Evolutionary conservation across 2,797 vertebrate genomes (phyloP).

Genomic region (Chiloscyllium punctatum): DNA sequence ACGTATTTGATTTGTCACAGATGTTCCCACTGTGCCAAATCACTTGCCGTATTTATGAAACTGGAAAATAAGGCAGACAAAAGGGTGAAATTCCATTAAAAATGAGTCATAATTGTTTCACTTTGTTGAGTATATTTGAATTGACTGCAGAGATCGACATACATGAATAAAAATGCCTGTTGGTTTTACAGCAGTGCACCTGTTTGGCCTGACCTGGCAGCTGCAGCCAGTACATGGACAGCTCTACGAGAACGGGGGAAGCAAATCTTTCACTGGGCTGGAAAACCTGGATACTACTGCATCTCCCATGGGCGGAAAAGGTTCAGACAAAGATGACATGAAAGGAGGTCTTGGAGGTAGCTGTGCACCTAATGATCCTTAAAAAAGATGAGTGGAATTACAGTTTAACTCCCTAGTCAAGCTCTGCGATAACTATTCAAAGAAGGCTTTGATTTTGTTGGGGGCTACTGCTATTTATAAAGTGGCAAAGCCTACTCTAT

Average conservation of each 20-base stretch:
- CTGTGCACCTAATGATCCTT: constrained; percentile 15
- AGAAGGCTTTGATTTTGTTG: not conserved
- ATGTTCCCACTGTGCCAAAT: constrained; percentile 6
- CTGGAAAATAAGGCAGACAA: not conserved
- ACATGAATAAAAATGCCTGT: constrained; percentile 47
- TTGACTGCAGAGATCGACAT: not conserved
- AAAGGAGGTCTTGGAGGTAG: constrained; percentile 61
- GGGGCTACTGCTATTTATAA: constrained; percentile 15
- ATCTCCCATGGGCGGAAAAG: constrained; percentile 77
- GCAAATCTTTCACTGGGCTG: constrained; percentile 72
- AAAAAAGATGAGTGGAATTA: constrained; percentile 5
- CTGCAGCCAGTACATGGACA: constrained; percentile 84
- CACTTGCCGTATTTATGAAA: not conserved
- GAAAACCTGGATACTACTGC: constrained; percentile 71
- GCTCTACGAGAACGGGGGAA: constrained; percentile 88
- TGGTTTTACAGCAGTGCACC: constrained; percentile 81
- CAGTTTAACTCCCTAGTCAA: not conserved
- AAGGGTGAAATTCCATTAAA: not conserved
- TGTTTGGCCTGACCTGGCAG: constrained; percentile 95
- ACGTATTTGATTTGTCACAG: not conserved
- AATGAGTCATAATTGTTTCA: not conserved
- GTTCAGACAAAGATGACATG: constrained; percentile 71
- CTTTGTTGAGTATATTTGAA: not conserved
- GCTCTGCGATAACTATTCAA: not conserved
- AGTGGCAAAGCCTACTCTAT: not conserved